Percentiles rank a stretch among this genome's conserved stretches.
These are phyloP conservation scores for Tanytarsus gracilentus DNA, from an alignment of 2,888 invertebrate genomes.

Conservation along the genomic window DNA sequence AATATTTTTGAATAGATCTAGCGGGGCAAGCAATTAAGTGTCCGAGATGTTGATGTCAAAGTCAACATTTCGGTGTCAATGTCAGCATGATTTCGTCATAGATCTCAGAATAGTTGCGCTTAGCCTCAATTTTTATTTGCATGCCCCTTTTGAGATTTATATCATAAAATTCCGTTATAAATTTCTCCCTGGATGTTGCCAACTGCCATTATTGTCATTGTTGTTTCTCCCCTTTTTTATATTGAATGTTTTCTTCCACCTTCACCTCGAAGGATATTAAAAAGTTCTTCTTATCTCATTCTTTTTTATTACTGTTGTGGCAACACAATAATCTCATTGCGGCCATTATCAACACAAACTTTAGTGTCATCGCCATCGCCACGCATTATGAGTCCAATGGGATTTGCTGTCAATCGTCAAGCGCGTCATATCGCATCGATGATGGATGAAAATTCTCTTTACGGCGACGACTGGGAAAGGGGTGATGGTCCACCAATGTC, in stretches of 20 bases:
- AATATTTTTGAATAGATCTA: too few relatives aligned
- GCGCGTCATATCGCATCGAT: conserved; percentile 44
- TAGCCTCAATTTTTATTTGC: too few relatives aligned
- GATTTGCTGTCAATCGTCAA: conserved; percentile 53
- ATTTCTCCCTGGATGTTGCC: too few relatives aligned
- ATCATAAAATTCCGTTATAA: too few relatives aligned
- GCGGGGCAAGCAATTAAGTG: too few relatives aligned
- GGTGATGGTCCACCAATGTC: conserved; percentile 35
- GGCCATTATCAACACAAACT: not conserved
- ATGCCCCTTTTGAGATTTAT: too few relatives aligned
- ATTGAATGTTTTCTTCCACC: not conserved
- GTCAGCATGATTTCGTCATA: too few relatives aligned
- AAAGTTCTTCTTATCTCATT: conserved; percentile 11
- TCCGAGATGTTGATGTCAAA: too few relatives aligned
- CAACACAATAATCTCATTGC: not conserved
- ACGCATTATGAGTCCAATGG: conserved; percentile 59
- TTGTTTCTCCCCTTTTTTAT: too few relatives aligned
- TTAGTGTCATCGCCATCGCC: conserved; percentile 46
- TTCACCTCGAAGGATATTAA: conserved; percentile 3
- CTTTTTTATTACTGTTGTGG: conserved; percentile 1
- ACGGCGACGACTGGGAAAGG: conserved; percentile 48
- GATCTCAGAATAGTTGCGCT: too few relatives aligned
- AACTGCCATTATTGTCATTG: too few relatives aligned
- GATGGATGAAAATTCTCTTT: conserved; percentile 53
- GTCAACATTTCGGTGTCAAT: too few relatives aligned